Base-by-base conservation (phyloP, 2,113 vertebrate genomes). In the Eira barbara region DNA sequence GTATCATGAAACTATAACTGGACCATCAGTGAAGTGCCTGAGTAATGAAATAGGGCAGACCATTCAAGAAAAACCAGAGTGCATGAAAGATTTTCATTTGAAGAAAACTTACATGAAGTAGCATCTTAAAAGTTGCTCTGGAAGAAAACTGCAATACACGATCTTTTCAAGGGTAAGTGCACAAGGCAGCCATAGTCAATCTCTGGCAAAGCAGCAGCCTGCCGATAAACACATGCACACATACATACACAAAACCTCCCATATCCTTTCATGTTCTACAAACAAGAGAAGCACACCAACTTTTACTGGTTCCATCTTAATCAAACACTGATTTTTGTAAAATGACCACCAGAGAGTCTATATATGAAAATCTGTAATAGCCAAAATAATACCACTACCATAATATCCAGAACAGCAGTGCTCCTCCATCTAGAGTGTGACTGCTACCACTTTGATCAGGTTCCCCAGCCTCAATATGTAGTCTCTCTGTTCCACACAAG, bases 131-230 rank as follows among this genome's bases (percentile, higher is more conserved):
- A 73, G 63, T 29, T 82, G 47, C 23, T 92, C 31, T 63, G 36
- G 59, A 95, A 97, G 20, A 83, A 95, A 85, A 80, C 3, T 84
- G 39, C 73, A 95, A 91, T 36, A 81, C 36, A 96, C 42, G 82
- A 86, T 74, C 45, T 92, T 95, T 79, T 86, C 65, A 84, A 91
- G 15, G 6, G 36, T 27, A 13, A 23, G 10, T 49, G 31, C 20
- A 85, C 12, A 93, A 93, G 61, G 31, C 17, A 89, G 42, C 34
- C n/a, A 65, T 23, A 61, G 31, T 29, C 34, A 71, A 29, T 47
- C 45, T 95, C 27, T 76, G 74, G 92, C 13, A 82, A 85, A 34
- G 27, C 78, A 91, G 52, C 59, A 76, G 71, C 11, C 76, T 94
- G 65, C 11, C 42, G 80, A 73, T 74, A 29, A 90, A 18, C 11